phyloP scores from a whole-genome alignment of 2,797 vertebrate species.

The Bovichtus diacanthus region DNA sequence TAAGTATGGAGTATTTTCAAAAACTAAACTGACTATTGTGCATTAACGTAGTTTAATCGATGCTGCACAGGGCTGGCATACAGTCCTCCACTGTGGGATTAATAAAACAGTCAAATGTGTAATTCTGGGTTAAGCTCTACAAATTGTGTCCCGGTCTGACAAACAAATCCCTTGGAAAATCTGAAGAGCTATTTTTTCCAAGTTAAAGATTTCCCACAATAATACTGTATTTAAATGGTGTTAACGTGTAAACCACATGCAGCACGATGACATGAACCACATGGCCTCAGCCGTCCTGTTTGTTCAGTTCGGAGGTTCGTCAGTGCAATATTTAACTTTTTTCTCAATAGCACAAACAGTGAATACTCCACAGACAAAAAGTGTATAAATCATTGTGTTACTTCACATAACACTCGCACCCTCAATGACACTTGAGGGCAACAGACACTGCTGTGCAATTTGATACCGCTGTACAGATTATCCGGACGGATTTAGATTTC shows the following conservation, averaged over 20 bases:
- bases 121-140: slow-evolving; percentile 79
- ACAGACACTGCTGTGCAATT: slow-evolving; percentile 73
- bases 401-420: slow-evolving; percentile 30
- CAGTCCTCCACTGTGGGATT: slow-evolving; percentile 74
- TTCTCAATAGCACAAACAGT: background rate
- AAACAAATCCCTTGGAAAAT: slow-evolving; percentile 72
- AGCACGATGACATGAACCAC: background rate
- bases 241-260: slow-evolving; percentile 8
- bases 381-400: slow-evolving; percentile 13
- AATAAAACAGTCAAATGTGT: slow-evolving; percentile 75
- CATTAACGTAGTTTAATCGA: slow-evolving; percentile 43
- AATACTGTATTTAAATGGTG: slow-evolving; percentile 21
- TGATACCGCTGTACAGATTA: slow-evolving; percentile 77
- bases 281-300: background rate
- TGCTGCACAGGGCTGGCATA: slow-evolving; percentile 43
- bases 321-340: background rate
- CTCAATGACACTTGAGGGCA: slow-evolving; percentile 77
- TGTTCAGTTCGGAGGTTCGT: background rate
- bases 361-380: background rate
- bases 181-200: slow-evolving; percentile 33
- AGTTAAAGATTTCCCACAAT: slow-evolving; percentile 46
- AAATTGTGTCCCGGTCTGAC: slow-evolving; percentile 74
- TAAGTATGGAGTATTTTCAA: slow-evolving; percentile 12
- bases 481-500: slow-evolving; percentile 81
- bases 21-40: slow-evolving; percentile 34